phyloP scores from a whole-genome alignment of 2,797 vertebrate species.

The Pipistrellus pygmaeus region DNA sequence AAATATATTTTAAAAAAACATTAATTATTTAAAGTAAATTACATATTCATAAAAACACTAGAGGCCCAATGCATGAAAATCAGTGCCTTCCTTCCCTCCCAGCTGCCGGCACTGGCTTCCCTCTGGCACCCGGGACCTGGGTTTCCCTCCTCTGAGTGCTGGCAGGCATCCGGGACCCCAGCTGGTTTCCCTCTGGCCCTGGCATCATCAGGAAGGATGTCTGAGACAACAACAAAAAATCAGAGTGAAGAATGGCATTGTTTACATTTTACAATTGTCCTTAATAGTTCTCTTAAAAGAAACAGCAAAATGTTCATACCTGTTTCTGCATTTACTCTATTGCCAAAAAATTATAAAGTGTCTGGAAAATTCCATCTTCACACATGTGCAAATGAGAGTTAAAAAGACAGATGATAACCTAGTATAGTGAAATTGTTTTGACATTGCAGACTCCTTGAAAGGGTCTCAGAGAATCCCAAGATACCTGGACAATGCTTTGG shows the following conservation, averaged over 20 bases:
- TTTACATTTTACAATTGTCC: background rate
- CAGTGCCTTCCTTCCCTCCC: too few relatives aligned
- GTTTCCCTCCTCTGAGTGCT: too few relatives aligned
- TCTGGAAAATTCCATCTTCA: conserved; percentile 15
- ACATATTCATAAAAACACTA: background rate
- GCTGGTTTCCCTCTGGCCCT: too few relatives aligned
- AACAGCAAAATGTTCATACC: background rate
- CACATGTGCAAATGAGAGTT: background rate
- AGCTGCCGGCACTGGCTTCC: too few relatives aligned
- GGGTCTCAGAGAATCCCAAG: background rate
- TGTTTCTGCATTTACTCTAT: background rate
- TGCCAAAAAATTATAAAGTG: background rate
- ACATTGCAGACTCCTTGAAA: background rate
- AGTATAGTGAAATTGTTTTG: background rate
- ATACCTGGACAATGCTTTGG: background rate
- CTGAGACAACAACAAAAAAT: background rate
- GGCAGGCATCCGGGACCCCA: too few relatives aligned
- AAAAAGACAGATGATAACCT: background rate
- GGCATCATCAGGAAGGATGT: too few relatives aligned
- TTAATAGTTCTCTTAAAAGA: background rate
- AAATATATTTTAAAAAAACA: too few relatives aligned
- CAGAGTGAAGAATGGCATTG: background rate
- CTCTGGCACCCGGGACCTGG: too few relatives aligned
- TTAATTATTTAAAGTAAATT: background rate
- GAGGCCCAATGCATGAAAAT: too few relatives aligned